Base-by-base conservation (phyloP, 2,113 vertebrate genomes). In the Anhinga rufa region DNA sequence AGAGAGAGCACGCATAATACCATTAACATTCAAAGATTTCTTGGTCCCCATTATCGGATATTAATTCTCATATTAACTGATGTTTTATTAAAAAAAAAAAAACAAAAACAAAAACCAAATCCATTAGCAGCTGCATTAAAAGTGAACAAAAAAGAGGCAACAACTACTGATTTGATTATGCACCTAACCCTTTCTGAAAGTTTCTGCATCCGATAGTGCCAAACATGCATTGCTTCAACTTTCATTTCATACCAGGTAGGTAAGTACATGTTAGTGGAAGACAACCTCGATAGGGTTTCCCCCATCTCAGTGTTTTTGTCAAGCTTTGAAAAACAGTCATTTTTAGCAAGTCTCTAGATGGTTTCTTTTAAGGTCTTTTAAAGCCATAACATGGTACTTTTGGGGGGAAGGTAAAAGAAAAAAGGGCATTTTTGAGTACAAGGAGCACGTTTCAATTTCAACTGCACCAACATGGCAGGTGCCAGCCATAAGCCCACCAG, bases 51-150 rank as follows among this genome's bases (percentile, higher is more conserved):
- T 96, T 94, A 94, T 96, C 94, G 93, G 94, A 93, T 92, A 96
- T 80, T 96, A 91, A 96, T 96, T 97, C 77, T 84, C 92, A 89
- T 86, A 89, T 89, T 94, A 97, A 96, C 69, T 76, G 91, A 92
- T 93, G 86, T 61, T 96, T 93, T 75, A 58, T 60, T 22, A 66
- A 52, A 82, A 90, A 62, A 49, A 74, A 82, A 85, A 85, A 62
- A 82, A n/a, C 18, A 55, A 64, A 42, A 74, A 5, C 2, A 46
- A 13, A 2, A 14, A 92, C 51, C 31, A 90, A 88, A 92, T 93
- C 93, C 88, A 96, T 96, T 97, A 96, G 90, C 81, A 91, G 65
- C 74, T 90, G 80, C 76, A 75, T 90, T 96, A 94, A 84, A 81
- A 88, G 44, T 42, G 69, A 96, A 96, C 76, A 94, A 88, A 94